Conservation (phyloP, 2,797 vertebrate species). For the Lithobates sylvaticus region DNA sequence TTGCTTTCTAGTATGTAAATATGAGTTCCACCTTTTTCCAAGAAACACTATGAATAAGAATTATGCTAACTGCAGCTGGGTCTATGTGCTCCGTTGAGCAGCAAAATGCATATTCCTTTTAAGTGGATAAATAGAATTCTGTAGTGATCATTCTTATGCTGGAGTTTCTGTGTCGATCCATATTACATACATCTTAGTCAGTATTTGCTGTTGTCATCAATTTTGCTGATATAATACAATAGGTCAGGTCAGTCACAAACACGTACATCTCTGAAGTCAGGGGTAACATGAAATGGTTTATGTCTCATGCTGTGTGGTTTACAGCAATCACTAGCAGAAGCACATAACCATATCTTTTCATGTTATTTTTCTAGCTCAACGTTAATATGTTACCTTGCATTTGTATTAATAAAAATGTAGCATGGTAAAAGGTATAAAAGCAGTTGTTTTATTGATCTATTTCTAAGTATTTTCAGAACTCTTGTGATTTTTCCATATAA, state of each 20-base stretch:
- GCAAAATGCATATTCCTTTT: slow-evolving; percentile 13
- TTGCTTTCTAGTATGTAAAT: too few species aligned
- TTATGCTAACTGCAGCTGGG: not conserved
- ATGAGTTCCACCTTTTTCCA: not conserved
- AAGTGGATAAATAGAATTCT: slow-evolving; percentile 41
- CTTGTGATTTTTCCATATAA: too few species aligned
- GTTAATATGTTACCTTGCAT: not conserved
- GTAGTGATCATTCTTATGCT: slow-evolving; percentile 24
- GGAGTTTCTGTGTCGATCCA: slow-evolving; percentile 6
- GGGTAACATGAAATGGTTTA: slow-evolving; percentile 33
- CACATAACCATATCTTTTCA: slow-evolving; percentile 1
- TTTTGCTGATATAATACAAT: slow-evolving; percentile 31
- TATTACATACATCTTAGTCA: slow-evolving; percentile 38
- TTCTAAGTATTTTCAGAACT: not conserved
- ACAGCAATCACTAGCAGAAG: slow-evolving; percentile 1
- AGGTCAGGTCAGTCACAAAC: slow-evolving; percentile 38
- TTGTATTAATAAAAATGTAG: slow-evolving; percentile 9
- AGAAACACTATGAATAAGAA: not conserved
- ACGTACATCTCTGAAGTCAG: slow-evolving; percentile 35
- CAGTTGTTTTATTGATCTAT: not conserved
- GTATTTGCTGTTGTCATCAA: slow-evolving; percentile 38
- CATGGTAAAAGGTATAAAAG: not conserved
- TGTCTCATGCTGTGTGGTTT: slow-evolving; percentile 3
- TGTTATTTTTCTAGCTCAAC: not conserved
- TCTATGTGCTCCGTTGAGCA: slow-evolving; percentile 16